These are phyloP conservation scores for Aplocera efformata DNA, from an alignment of 2,888 invertebrate species.

Conservation along the genomic window DNA sequence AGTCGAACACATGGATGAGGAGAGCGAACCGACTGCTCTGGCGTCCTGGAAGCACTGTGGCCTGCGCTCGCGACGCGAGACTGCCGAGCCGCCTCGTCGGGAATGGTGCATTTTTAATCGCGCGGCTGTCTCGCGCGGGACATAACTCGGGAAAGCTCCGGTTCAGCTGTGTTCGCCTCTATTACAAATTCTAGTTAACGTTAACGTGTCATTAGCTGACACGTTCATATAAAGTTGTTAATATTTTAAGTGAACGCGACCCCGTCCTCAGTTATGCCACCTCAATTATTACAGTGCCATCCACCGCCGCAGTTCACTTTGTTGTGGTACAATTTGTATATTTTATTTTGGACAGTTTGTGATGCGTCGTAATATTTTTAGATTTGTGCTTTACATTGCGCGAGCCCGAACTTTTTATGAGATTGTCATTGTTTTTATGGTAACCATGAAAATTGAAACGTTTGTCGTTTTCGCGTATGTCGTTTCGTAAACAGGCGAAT, in stretches of 20 bases:
- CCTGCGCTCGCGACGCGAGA: conserved; percentile 68
- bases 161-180: conserved; percentile 72
- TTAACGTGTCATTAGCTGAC: conserved; percentile 74
- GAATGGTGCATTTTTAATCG: conserved; percentile 77
- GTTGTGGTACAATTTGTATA: conserved; percentile 5
- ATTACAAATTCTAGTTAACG: conserved; percentile 78
- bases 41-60: conserved; percentile 56
- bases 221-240: conserved; percentile 69
- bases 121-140: conserved; percentile 75
- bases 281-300: conserved; percentile 26
- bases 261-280: conserved; percentile 40
- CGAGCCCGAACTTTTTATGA: conserved; percentile 8
- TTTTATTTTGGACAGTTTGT: background rate
- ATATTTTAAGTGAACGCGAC: conserved; percentile 65
- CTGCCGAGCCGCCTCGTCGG: conserved; percentile 60
- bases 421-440: conserved; percentile 19
- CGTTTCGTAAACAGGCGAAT: conserved; percentile 22
- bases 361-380: conserved; percentile 12
- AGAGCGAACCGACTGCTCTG: conserved; percentile 48
- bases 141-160: conserved; percentile 73
- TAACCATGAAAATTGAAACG: conserved; percentile 15
- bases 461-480: conserved; percentile 18
- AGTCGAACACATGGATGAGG: conserved; percentile 21
- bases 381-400: conserved; percentile 8
- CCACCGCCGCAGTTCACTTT: conserved; percentile 19